Evolutionary conservation across 1,140 invertebrate species (phyloP).

Genomic region (Coptotermes formosanus): DNA sequence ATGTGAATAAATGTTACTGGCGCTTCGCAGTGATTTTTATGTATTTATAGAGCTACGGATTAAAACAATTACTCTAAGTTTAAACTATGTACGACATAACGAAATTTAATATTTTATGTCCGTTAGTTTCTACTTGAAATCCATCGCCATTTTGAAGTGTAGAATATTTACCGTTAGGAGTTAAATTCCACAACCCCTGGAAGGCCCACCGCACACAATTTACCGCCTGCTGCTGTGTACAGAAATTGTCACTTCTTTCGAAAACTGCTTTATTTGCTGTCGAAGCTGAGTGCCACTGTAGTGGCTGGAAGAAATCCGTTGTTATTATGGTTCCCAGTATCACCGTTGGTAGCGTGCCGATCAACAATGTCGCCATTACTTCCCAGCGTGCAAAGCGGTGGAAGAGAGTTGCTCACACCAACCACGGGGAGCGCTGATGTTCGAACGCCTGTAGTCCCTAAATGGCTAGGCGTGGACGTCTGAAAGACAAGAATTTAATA

Average conservation of each 20-base stretch:
- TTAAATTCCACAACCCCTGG: not conserved
- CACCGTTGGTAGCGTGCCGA: constrained; percentile 18
- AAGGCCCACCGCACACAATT: not conserved
- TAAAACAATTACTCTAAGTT: not conserved
- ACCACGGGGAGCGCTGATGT: not conserved
- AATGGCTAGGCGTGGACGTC: not conserved
- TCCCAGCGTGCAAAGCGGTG: constrained; percentile 22
- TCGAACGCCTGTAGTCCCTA: not conserved
- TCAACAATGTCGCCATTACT: not conserved
- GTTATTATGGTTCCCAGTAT: not conserved
- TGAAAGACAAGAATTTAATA: not conserved
- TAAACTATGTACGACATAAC: not conserved
- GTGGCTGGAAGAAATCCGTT: constrained; percentile 25
- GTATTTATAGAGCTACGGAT: not conserved
- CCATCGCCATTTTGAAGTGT: not conserved
- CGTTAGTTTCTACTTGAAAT: not conserved
- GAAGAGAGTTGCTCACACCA: not conserved
- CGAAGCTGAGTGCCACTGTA: constrained; percentile 15
- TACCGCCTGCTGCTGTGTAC: no score
- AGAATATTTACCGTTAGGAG: not conserved
- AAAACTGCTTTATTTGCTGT: not conserved
- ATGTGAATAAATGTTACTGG: no score
- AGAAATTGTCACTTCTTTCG: not conserved
- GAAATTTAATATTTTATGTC: not conserved
- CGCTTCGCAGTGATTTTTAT: no score